Evolutionary conservation across 2,113 vertebrate species (phyloP), one percentile per base, ranked within the genome.

Genomic region (Vireo altiloquus): DNA sequence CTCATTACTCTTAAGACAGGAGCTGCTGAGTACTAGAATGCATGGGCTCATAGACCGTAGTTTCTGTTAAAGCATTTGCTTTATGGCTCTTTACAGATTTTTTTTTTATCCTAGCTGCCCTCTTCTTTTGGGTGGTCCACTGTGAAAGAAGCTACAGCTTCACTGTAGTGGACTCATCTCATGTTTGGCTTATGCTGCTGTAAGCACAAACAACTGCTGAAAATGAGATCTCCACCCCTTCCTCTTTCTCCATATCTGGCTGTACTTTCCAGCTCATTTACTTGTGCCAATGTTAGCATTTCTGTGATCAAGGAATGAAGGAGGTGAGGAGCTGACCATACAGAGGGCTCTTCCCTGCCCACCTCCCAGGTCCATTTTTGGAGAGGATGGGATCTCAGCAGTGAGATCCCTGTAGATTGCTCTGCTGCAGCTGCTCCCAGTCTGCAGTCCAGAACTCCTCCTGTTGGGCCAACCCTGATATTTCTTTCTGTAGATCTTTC

Each of bases 361-460:
- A 0, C 9, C 8, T 79, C 49, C 66, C 35, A 33, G 23, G 3
- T 76, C 33, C 0, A 0, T 33, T 53, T 37, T 65, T 60, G 30
- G 24, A 42, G 39, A 3, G 6, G 28, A 9, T 59, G 31, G 21
- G 22, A 49, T 80, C 42, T 11, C 31, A 66, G 31, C 57, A 27
- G 20, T 28, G 47, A 46, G 12, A 65, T 76, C 35, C 42, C 28
- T 42, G n/a, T 37, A 74, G 10, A 17, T 47, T 4, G 1, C 30
- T 76, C 22, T 76, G 20, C 64, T 2, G 3, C 33, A 54, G 15
- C 16, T 60, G 40, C 60, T 78, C 19, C 47, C 0, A 1, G n/a
- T 44, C 33, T 75, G 33, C 63, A 77, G 40, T 11, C 27, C 21
- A 33, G 49, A 35, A 35, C 17, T 20, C 6, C 11, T 79, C 14